Percentiles rank a stretch among this genome's conserved stretches.
Evolutionary conservation across 2,888 invertebrate species (phyloP).

Genomic region (Ochlodes sylvanus): DNA sequence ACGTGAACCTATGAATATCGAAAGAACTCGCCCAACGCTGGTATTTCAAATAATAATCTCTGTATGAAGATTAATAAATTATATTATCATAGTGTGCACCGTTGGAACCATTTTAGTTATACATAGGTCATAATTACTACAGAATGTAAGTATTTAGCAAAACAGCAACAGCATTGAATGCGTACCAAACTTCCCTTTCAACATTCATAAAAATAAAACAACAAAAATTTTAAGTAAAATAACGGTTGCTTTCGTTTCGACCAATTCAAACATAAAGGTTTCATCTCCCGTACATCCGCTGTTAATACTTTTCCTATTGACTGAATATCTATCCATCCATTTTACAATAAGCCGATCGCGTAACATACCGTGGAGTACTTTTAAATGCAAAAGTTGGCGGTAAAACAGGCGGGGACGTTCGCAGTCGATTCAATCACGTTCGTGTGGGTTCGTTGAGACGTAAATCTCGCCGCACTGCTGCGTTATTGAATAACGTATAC

Average conservation of each 20-base stretch:
- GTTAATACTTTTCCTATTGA: slow-evolving; percentile 12
- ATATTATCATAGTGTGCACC: too few species aligned
- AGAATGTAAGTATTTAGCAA: too few species aligned
- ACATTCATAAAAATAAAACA: background rate
- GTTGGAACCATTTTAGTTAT: too few species aligned
- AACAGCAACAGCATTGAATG: too few species aligned
- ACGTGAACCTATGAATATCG: too few species aligned
- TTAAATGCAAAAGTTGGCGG: slow-evolving; percentile 22
- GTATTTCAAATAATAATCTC: too few species aligned
- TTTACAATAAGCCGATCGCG: background rate
- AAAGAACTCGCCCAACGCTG: too few species aligned
- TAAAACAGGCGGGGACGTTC: slow-evolving; percentile 18
- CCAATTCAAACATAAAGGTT: slow-evolving; percentile 1
- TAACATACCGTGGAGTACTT: background rate
- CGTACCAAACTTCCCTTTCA: background rate
- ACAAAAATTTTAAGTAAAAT: background rate
- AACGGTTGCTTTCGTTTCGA: background rate
- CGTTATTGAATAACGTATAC: slow-evolving; percentile 28
- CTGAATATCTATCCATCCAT: slow-evolving; percentile 10
- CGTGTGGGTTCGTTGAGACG: slow-evolving; percentile 21
- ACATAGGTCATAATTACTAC: too few species aligned
- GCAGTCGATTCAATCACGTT: slow-evolving; percentile 24
- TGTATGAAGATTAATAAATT: too few species aligned
- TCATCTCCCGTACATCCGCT: background rate
- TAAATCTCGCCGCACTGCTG: slow-evolving; percentile 12